Base-by-base conservation (phyloP, 2,888 invertebrate genomes). In the Erpobdella octoculata region DNA sequence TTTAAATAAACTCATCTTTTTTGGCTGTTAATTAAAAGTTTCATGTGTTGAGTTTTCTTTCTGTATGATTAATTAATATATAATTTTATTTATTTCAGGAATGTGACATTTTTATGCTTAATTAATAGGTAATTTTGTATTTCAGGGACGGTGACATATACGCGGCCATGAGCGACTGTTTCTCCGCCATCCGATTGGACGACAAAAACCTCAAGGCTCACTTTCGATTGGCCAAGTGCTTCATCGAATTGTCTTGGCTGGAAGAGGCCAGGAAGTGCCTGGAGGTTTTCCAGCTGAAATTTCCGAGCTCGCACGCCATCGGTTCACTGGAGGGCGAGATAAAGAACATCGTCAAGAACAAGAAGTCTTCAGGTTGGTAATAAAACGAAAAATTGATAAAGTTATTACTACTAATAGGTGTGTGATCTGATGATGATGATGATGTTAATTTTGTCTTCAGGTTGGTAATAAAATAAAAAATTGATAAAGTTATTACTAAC, bases 81-180 rank as follows among this genome's bases (percentile, higher is more conserved):
- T n/a, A n/a, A n/a, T n/a, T n/a, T n/a, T n/a, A n/a, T n/a, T n/a
- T n/a, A n/a, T n/a, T n/a, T n/a, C n/a, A n/a, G n/a, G n/a, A n/a
- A n/a, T n/a, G n/a, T n/a, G n/a, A n/a, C n/a, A n/a, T n/a, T n/a
- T n/a, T n/a, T n/a, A n/a, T n/a, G n/a, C n/a, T n/a, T n/a, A n/a
- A n/a, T n/a, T n/a, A n/a, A n/a, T n/a, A n/a, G n/a, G n/a, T n/a
- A n/a, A n/a, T n/a, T n/a, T 5, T 33, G 5, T n/a, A 33, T 62
- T 33, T 2, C 80, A 92, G 92, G 92, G 89, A 90, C 78, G 95
- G 96, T n/a, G 96, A 96, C 83, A 86, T 89, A 12, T 96, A 95
- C 85, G 91, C 91, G 4, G 95, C 95, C 0, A 86, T 96, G 61
- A 87, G 90, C 73, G 96, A 97, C 85, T 95, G 93, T 83, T 89